These are phyloP conservation scores for Aphodius granarius DNA, from an alignment of 2,888 invertebrate species.

Conservation along the genomic window DNA sequence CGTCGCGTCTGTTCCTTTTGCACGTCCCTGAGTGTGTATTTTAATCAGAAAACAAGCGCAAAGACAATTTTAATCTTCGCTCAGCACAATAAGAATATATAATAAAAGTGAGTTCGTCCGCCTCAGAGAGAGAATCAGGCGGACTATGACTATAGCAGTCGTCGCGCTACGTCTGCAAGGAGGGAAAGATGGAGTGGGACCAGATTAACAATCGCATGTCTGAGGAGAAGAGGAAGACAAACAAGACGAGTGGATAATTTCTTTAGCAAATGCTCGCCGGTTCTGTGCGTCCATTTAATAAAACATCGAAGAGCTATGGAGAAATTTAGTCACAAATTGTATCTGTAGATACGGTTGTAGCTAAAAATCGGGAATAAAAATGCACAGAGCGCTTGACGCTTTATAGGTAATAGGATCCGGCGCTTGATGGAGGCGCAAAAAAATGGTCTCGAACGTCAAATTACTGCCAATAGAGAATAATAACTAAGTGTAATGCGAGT, in stretches of 20 bases:
- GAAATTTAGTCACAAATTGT: not conserved
- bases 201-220: constrained; percentile 48
- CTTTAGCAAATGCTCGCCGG: constrained; percentile 47
- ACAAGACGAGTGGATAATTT: constrained; percentile 51
- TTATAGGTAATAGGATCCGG: not conserved
- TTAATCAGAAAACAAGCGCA: constrained; percentile 35
- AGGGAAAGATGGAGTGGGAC: constrained; percentile 32
- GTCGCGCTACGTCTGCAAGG: not conserved
- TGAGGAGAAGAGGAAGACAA: constrained; percentile 46
- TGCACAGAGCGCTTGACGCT: not conserved
- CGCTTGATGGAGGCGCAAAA: constrained; percentile 16
- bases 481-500: constrained; percentile 35
- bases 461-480: constrained; percentile 38
- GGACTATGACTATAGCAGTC: too few species aligned
- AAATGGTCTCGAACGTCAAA: constrained; percentile 37
- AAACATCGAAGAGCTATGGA: constrained; percentile 40
- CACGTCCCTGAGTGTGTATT: constrained; percentile 8
- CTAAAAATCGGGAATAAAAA: too few species aligned
- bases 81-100: constrained; percentile 37
- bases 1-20: not conserved
- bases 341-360: too few species aligned
- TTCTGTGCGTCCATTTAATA: constrained; percentile 44
- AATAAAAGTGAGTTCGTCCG: constrained; percentile 35
- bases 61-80: constrained; percentile 47
- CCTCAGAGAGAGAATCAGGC: not conserved